These are phyloP conservation scores for Zaprionus tsacasi DNA, from an alignment of 1,140 invertebrate genomes.

Conservation along the genomic window DNA sequence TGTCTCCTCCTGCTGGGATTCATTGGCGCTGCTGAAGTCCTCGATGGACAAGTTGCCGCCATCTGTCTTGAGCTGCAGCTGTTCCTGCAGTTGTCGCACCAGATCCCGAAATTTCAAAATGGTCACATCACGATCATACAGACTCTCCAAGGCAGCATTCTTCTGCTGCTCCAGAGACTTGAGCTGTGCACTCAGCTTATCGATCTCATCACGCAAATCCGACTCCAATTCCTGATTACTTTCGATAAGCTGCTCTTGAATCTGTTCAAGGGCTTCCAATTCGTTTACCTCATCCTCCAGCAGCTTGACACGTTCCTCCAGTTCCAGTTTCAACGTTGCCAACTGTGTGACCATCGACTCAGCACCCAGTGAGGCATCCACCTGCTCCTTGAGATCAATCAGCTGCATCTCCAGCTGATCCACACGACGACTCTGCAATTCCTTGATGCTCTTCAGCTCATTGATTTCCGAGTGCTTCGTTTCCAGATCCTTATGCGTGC, in stretches of 20 bases:
- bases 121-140: conserved; percentile 96
- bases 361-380: conserved; percentile 97
- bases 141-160: conserved; percentile 94
- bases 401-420: conserved; percentile 94
- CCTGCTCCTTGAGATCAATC: conserved; percentile 88
- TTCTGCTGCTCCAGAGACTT: conserved; percentile 90
- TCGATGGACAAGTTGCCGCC: conserved; percentile 68
- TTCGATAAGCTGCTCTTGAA: conserved; percentile 91
- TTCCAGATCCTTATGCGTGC: conserved; percentile 95
- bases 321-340: conserved; percentile 94
- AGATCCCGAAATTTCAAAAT: conserved; percentile 97
- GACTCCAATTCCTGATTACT: conserved; percentile 94
- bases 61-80: conserved; percentile 80
- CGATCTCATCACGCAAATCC: conserved; percentile 96
- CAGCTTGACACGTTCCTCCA: conserved; percentile 94
- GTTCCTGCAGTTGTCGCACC: conserved; percentile 93
- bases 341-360: conserved; percentile 99
- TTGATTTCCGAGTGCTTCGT: conserved; percentile 93
- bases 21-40: conserved; percentile 83
- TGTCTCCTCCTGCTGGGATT: conserved; percentile 65
- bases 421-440: conserved; percentile 90
- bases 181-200: conserved; percentile 92
- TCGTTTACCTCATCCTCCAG: conserved; percentile 96
- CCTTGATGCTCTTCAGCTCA: conserved; percentile 92
- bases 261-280: conserved; percentile 91